phyloP scores from a whole-genome alignment of 1,140 invertebrate genomes.

The Calliphora vicina region DNA sequence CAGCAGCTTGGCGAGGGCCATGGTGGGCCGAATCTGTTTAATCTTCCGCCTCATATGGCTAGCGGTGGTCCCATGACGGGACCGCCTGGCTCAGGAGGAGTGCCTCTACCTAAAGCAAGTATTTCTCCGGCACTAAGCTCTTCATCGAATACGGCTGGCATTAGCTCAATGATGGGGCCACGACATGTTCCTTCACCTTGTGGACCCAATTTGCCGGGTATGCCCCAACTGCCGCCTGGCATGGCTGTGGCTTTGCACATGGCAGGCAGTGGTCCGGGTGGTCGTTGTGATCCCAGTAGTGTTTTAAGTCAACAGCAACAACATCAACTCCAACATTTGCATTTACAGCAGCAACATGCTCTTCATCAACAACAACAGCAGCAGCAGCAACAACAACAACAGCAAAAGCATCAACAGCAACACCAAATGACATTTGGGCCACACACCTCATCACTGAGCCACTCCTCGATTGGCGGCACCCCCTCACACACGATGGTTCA shows the following conservation, averaged over 20 bases:
- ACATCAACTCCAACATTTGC: slow-evolving; percentile 49
- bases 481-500: slow-evolving; percentile 29
- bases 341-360: slow-evolving; percentile 54
- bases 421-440: slow-evolving; percentile 49
- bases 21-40: slow-evolving; percentile 57
- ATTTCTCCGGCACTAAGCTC: slow-evolving; percentile 58
- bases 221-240: slow-evolving; percentile 56
- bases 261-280: slow-evolving; percentile 2
- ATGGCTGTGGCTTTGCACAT: slow-evolving; percentile 56
- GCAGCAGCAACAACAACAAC: slow-evolving; percentile 46
- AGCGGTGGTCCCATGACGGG: slow-evolving; percentile 56
- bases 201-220: slow-evolving; percentile 42
- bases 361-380: slow-evolving; percentile 55
- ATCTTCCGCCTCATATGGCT: slow-evolving; percentile 58
- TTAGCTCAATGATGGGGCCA: slow-evolving; percentile 43
- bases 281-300: slow-evolving; percentile 57
- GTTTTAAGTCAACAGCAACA: slow-evolving; percentile 65
- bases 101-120: slow-evolving; percentile 56
- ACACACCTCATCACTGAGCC: slow-evolving; percentile 44
- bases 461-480: background rate
- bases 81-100: slow-evolving; percentile 60
- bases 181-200: slow-evolving; percentile 59
- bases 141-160: slow-evolving; percentile 47
- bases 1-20: slow-evolving; percentile 64
- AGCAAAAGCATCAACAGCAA: slow-evolving; percentile 55